Evolutionary conservation across 2,113 vertebrate species (phyloP), one percentile per base, ranked within the genome.

Genomic region (Brevimyrus niger): DNA sequence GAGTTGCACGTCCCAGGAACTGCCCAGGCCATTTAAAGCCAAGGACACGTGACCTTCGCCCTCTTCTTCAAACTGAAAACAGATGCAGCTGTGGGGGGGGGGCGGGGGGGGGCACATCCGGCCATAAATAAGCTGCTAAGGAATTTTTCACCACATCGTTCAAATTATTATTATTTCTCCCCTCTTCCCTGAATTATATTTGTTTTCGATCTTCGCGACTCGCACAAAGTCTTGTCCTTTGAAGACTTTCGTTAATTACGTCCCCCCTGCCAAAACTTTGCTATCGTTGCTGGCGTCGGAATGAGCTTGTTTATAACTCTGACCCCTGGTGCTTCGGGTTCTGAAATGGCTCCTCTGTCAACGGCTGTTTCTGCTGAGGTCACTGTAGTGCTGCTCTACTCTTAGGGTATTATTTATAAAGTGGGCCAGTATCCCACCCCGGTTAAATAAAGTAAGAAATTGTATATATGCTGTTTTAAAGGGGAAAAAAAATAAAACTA

Each of bases 11-110:
- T 96, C 95, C 95, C 94, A 96, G 94, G 92, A 87, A 95, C 92
- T 95, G 95, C 95, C 95, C 95, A 95, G 94, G 90, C 94, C 93
- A 95, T 94, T 95, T 96, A 95, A 96, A 96, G 94, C 95, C 96
- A 96, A 96, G 93, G 94, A 94, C 92, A 82, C 94, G 93, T 96
- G 94, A 96, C 96, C 95, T 96, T 95, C 95, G 89, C 95, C 93
- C 95, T 92, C 92, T 94, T 93, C 91, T 90, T 87, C 51, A 96
- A 97, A 96, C 90, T 90, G 94, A 95, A 96, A 96, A 31, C 96
- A 96, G 91, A 94, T 96, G 95, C 95, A 94, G 90, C 91, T 94
- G 92, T 95, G 95, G 93, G 93, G n/a, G n/a, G n/a, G n/a, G n/a
- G n/a, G n/a, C n/a, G n/a, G n/a, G n/a, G n/a, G n/a, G n/a, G 95